Percentiles rank a stretch among this genome's conserved stretches.
Evolutionary conservation across 2,888 invertebrate genomes (phyloP).

Genomic region (Xanthorhoe designata): DNA sequence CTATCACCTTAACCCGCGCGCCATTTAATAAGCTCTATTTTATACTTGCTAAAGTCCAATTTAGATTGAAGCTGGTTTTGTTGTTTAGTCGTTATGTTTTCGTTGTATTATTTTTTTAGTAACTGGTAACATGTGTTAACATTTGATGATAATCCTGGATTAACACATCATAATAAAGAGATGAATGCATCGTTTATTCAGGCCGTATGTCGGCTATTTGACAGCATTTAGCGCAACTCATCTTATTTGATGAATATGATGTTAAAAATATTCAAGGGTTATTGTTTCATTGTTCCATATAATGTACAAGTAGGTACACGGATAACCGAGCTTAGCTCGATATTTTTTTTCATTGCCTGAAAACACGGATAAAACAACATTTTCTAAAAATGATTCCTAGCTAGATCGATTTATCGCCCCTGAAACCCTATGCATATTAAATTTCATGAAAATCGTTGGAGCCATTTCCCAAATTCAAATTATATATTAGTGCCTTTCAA

Average conservation of each 20-base stretch:
- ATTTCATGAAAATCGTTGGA: too few relatives aligned
- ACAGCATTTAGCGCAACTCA: constrained; percentile 74
- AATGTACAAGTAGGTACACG: neutral
- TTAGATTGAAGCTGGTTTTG: constrained; percentile 39
- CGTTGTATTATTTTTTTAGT: constrained; percentile 69
- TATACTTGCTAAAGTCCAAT: constrained; percentile 52
- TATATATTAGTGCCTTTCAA: too few relatives aligned
- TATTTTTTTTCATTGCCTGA: too few relatives aligned
- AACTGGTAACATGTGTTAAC: constrained; percentile 86
- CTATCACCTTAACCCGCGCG: constrained; percentile 54
- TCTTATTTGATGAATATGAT: constrained; percentile 62
- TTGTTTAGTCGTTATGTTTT: constrained; percentile 48
- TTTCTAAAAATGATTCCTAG: too few relatives aligned
- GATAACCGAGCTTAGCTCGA: too few relatives aligned
- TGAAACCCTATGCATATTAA: too few relatives aligned
- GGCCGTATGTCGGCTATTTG: constrained; percentile 80
- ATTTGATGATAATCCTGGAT: constrained; percentile 85
- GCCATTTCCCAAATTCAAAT: too few relatives aligned
- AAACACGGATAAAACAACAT: too few relatives aligned
- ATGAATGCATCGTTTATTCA: constrained; percentile 83
- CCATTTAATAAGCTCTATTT: constrained; percentile 57
- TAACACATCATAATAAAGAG: constrained; percentile 86
- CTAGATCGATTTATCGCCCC: too few relatives aligned
- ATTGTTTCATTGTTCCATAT: neutral
- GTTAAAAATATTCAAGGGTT: constrained; percentile 30